Evolutionary conservation across 1,140 invertebrate species (phyloP).

Genomic region (Sycophila sp.): DNA sequence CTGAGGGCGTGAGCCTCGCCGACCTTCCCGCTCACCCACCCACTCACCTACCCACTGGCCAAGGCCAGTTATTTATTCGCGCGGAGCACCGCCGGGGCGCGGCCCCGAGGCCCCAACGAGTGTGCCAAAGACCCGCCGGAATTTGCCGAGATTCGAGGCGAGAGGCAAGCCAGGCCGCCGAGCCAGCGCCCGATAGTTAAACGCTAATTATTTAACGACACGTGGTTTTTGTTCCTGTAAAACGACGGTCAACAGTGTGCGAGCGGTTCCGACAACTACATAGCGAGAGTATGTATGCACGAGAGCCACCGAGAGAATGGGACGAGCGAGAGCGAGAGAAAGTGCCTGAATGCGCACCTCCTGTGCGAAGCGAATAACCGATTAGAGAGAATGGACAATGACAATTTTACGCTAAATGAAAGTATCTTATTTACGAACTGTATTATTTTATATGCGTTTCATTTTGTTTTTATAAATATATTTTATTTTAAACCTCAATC

Average conservation of each 20-base stretch:
- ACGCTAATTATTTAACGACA: conserved; percentile 49
- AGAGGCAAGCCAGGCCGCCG: too few species aligned
- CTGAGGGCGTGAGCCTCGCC: conserved; percentile 32
- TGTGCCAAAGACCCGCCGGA: too few species aligned
- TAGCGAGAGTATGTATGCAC: not conserved
- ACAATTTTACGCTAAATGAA: conserved; percentile 35
- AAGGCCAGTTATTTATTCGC: conserved; percentile 1
- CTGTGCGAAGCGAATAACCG: too few species aligned
- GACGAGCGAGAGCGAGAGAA: not conserved
- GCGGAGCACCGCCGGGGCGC: not conserved
- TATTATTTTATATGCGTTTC: conserved; percentile 62
- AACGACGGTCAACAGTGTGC: conserved; percentile 43
- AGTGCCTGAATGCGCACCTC: not conserved
- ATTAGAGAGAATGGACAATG: not conserved
- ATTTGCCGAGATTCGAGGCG: too few species aligned
- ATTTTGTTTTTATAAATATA: conserved; percentile 66
- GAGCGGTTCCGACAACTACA: too few species aligned
- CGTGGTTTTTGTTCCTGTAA: conserved; percentile 57
- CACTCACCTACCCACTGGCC: not conserved
- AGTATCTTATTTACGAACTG: conserved; percentile 56
- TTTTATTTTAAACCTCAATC: conserved; percentile 60
- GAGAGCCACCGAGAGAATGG: conserved; percentile 6
- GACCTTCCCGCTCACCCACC: not conserved
- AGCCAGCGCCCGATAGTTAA: too few species aligned
- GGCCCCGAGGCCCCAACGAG: not conserved